Evolutionary conservation across 2,888 invertebrate genomes (phyloP).

Genomic region (Drosophila putrida): DNA sequence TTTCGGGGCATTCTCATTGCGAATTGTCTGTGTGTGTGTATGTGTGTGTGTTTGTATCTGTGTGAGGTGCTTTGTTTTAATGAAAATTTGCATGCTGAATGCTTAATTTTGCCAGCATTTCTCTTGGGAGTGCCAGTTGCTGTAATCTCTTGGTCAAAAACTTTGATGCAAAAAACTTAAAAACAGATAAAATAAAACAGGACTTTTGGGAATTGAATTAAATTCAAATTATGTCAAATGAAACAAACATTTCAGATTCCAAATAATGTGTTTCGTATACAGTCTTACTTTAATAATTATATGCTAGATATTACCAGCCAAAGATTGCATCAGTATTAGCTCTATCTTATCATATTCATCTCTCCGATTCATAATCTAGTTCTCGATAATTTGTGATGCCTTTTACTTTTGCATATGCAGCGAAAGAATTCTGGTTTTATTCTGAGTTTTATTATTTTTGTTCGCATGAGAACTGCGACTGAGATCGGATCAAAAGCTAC

Average conservation of each 20-base stretch:
- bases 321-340: conserved; percentile 11
- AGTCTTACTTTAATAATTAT: too few species aligned
- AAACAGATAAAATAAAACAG: too few species aligned
- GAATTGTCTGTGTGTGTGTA: neutral
- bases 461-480: too few species aligned
- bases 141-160: conserved; percentile 9
- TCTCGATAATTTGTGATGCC: conserved; percentile 17
- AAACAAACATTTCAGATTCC: too few species aligned
- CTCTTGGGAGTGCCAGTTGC: conserved; percentile 45
- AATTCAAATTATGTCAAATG: too few species aligned
- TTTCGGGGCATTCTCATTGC: conserved; percentile 37
- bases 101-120: conserved; percentile 62
- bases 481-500: conserved; percentile 41
- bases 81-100: conserved; percentile 77
- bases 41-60: conserved; percentile 7
- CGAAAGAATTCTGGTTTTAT: conserved; percentile 63
- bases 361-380: conserved; percentile 5
- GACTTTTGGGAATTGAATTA: too few species aligned
- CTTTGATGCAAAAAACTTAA: conserved; percentile 2
- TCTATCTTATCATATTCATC: neutral
- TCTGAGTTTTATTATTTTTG: conserved; percentile 8
- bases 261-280: too few species aligned
- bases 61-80: conserved; percentile 64
- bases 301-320: neutral
- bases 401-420: conserved; percentile 2